These are phyloP conservation scores for Pedetes capensis DNA, from an alignment of 2,113 vertebrate genomes.

Conservation along the genomic window DNA sequence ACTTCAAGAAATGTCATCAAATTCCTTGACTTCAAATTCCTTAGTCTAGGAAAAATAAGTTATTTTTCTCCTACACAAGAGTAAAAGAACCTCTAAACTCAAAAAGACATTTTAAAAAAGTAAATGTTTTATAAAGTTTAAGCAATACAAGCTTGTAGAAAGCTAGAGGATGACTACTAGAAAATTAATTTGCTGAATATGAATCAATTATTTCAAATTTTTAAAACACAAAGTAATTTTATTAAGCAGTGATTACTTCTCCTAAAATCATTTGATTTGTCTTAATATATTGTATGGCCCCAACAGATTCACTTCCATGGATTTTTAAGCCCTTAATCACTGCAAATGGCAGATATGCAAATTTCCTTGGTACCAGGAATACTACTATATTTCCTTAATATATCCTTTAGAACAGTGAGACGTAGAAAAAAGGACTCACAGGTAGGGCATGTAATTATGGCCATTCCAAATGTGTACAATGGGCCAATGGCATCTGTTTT, in stretches of 20 bases:
- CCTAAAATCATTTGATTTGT: neutral
- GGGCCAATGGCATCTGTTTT: neutral
- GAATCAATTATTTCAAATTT: neutral
- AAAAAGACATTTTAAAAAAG: neutral
- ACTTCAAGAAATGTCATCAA: neutral
- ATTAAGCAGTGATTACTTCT: neutral
- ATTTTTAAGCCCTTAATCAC: neutral
- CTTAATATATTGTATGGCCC: neutral
- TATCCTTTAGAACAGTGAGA: neutral
- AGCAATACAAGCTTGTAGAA: neutral
- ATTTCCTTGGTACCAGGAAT: neutral
- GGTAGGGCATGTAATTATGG: neutral
- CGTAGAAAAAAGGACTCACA: neutral
- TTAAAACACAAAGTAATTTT: neutral
- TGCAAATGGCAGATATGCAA: neutral
- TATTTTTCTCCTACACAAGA: neutral
- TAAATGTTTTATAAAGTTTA: neutral
- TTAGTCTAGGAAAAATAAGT: neutral
- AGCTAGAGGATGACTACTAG: neutral
- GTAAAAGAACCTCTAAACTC: neutral
- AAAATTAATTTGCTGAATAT: neutral
- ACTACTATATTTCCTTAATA: neutral
- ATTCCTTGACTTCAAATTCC: neutral
- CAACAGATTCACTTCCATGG: neutral
- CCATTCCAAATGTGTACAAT: neutral